phyloP scores from a whole-genome alignment of 2,797 vertebrate species.

The Gymnoscopelus microlampas region DNA sequence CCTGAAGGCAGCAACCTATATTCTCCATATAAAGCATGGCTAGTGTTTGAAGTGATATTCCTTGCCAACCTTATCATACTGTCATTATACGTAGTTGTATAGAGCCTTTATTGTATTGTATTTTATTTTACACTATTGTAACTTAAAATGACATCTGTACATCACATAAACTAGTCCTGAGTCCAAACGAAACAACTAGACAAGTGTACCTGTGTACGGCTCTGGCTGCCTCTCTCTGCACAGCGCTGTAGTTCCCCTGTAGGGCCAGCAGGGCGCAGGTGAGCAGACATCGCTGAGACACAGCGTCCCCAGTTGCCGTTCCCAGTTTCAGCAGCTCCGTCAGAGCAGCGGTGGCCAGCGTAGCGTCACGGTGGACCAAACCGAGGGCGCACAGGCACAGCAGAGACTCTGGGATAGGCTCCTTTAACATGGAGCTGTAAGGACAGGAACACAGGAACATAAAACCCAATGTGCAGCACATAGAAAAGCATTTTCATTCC shows the following conservation, averaged over 20 bases:
- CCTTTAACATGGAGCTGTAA: constrained; percentile 90
- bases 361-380: constrained; percentile 87
- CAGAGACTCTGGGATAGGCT: constrained; percentile 89
- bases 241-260: constrained; percentile 84
- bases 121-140: too few species aligned
- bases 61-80: too few species aligned
- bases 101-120: too few species aligned
- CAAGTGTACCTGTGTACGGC: constrained; percentile 90
- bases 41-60: too few species aligned
- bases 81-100: too few species aligned
- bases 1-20: too few species aligned
- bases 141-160: too few species aligned
- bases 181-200: not conserved
- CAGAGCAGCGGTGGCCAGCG: constrained; percentile 90
- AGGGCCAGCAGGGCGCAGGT: constrained; percentile 86
- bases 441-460: constrained; percentile 6
- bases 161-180: not conserved
- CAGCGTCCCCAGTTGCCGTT: constrained; percentile 52
- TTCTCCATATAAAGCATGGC: too few species aligned
- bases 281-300: constrained; percentile 89
- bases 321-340: constrained; percentile 89
- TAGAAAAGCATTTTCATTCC: too few species aligned
- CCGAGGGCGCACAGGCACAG: constrained; percentile 91
- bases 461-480: too few species aligned
- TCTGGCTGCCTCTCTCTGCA: constrained; percentile 88